Percentiles rank a stretch among this genome's conserved stretches.
phyloP scores from a whole-genome alignment of 2,113 vertebrate genomes.

The Xyrauchen texanus region DNA sequence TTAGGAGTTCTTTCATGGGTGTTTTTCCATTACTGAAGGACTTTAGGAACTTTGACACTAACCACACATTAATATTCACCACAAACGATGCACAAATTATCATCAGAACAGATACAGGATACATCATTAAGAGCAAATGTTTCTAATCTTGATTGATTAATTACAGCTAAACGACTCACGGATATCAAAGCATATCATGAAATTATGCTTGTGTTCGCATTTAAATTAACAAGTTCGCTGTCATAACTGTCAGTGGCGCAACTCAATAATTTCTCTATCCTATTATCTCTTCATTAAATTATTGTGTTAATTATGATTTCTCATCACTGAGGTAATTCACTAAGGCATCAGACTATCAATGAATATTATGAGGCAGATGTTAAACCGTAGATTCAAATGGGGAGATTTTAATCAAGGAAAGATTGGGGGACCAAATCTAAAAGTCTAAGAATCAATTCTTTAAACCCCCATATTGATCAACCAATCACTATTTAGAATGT shows the following conservation, averaged over 20 bases:
- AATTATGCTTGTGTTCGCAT: not conserved
- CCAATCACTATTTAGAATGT: too few relatives aligned
- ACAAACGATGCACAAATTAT: not conserved
- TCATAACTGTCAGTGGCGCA: not conserved
- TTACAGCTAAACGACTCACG: slow-evolving; percentile 9
- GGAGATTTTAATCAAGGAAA: too few relatives aligned
- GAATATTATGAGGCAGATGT: slow-evolving; percentile 23
- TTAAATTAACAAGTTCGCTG: slow-evolving; percentile 19
- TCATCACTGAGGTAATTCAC: slow-evolving; percentile 16
- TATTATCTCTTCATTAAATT: slow-evolving; percentile 16
- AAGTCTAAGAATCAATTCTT: too few relatives aligned
- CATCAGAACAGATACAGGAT: slow-evolving; percentile 1
- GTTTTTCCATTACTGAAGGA: slow-evolving; percentile 41
- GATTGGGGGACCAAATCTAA: too few relatives aligned
- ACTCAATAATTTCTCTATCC: slow-evolving; percentile 1
- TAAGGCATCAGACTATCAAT: not conserved
- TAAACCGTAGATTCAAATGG: not conserved
- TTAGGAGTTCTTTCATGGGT: not conserved
- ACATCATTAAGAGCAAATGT: not conserved
- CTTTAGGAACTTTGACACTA: not conserved
- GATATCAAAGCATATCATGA: not conserved
- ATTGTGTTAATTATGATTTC: slow-evolving; percentile 29
- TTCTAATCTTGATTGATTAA: slow-evolving; percentile 22
- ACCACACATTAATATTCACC: not conserved
- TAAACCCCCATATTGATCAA: too few relatives aligned